phyloP scores from a whole-genome alignment of 2,888 invertebrate species.

The Eilema caniola region DNA sequence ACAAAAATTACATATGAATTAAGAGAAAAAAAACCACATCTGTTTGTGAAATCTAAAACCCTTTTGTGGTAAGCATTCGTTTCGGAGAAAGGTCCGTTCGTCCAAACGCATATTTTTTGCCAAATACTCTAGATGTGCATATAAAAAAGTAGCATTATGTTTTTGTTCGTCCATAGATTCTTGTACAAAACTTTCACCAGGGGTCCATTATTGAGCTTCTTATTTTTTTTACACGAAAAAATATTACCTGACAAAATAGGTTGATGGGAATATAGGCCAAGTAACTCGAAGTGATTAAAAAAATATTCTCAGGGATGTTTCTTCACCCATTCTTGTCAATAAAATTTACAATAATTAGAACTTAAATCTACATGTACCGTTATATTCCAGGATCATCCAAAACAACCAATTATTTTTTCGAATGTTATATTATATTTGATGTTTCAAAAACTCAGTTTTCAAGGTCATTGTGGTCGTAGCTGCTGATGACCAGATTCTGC shows the following conservation, averaged over 20 bases:
- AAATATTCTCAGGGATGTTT: slow-evolving; percentile 19
- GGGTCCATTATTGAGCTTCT: slow-evolving; percentile 57
- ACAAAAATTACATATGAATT: slow-evolving; percentile 35
- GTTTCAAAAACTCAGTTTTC: too few species aligned
- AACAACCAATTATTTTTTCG: too few species aligned
- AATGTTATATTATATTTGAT: too few species aligned
- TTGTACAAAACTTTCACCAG: slow-evolving; percentile 81
- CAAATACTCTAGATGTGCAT: slow-evolving; percentile 50
- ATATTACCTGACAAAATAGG: slow-evolving; percentile 67
- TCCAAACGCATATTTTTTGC: slow-evolving; percentile 68
- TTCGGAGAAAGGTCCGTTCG: slow-evolving; percentile 69
- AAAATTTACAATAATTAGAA: not conserved
- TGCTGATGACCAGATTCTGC: too few species aligned
- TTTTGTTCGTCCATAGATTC: slow-evolving; percentile 66
- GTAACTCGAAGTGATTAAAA: slow-evolving; percentile 15
- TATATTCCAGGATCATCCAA: too few species aligned
- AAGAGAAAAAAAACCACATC: slow-evolving; percentile 64
- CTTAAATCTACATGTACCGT: not conserved
- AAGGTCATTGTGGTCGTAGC: too few species aligned
- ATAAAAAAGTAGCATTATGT: slow-evolving; percentile 74
- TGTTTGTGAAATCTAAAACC: slow-evolving; percentile 82
- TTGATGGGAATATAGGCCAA: slow-evolving; percentile 66
- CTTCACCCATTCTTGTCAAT: not conserved
- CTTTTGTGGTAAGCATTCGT: slow-evolving; percentile 71
- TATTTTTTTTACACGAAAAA: slow-evolving; percentile 53